Base-by-base conservation (phyloP, 2,888 invertebrate species). In the Gandaritis pyraliata region DNA sequence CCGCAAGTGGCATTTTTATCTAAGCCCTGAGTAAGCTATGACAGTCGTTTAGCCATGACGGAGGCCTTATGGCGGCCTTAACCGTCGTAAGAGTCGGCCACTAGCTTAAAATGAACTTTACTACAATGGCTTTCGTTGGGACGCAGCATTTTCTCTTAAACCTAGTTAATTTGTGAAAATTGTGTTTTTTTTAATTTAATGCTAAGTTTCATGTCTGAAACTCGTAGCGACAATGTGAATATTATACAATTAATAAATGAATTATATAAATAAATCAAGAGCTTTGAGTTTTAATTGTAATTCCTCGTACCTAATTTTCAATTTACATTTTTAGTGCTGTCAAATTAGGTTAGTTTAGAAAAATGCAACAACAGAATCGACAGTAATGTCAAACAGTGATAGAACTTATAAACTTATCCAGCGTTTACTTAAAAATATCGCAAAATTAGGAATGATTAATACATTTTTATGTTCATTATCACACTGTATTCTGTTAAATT, bases 191-290 rank as follows among this genome's bases (percentile, higher is more conserved):
- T 89, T 83, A 89, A 89, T 86, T 84, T 88, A 84, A 85, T 79
- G 87, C 88, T 85, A 81, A 84, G 90, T 88, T 90, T 88, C 88
- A 80, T 74, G 72, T 81, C 80, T 85, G 90, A 80, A 87, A 90
- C 86, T 79, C 81, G 81, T 86, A 85, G 90, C 88, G 82, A 87
- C 85, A 85, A 89, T 92, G 91, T 92, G 92, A 90, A 92, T 90
- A 91, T 85, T 88, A 87, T 88, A 88, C 87, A 88, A 87, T 88
- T 91, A 92, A 92, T 92, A 92, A 92, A 92, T 91, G 90, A 91
- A 91, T 91, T 91, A 91, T 91, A 91, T 90, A 91, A 90, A 88
- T 82, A 81, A 74, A 69, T 64, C 46, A 74, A 75, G 66, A 12
- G 59, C 72, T 74, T 74, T n/a, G 70, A 67, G 47, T 73, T 72